These are phyloP conservation scores for Siniperca obscura DNA, from an alignment of 2,797 vertebrate genomes.

Conservation along the genomic window DNA sequence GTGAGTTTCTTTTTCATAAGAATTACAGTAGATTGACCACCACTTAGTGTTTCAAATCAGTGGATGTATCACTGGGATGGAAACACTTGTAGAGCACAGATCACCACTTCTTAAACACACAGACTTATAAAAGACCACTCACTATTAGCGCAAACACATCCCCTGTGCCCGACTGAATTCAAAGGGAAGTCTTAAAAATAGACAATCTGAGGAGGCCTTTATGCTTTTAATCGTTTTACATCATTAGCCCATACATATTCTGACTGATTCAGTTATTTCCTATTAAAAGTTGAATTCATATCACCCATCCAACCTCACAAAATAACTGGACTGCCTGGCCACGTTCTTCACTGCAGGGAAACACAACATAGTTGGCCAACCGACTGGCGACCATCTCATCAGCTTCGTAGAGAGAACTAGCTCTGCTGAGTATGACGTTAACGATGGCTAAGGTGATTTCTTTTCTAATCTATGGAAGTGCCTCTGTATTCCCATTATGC, in stretches of 20 bases:
- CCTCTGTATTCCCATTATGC: constrained; percentile 91
- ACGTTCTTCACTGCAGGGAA: constrained; percentile 85
- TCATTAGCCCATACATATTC: constrained; percentile 51
- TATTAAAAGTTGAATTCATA: constrained; percentile 26
- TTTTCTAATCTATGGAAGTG: constrained; percentile 89
- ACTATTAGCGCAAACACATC: constrained; percentile 40
- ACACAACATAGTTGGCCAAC: constrained; percentile 68
- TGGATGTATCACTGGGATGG: constrained; percentile 40
- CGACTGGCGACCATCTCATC: constrained; percentile 74
- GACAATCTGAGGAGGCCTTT: constrained; percentile 84
- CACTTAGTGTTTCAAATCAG: constrained; percentile 44
- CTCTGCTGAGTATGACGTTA: constrained; percentile 71
- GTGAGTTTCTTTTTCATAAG: constrained; percentile 40
- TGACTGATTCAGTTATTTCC: constrained; percentile 41
- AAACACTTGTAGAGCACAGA: constrained; percentile 63
- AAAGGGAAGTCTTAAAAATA: constrained; percentile 84
- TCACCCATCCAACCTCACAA: constrained; percentile 81
- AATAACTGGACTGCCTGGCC: constrained; percentile 91
- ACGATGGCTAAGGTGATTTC: constrained; percentile 81
- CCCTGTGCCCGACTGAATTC: constrained; percentile 62
- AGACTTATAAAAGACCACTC: constrained; percentile 42
- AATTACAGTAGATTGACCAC: constrained; percentile 43
- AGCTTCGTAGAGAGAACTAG: constrained; percentile 78
- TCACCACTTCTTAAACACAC: constrained; percentile 45
- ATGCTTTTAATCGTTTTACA: constrained; percentile 66